Percentiles rank a stretch among this genome's conserved stretches.
These are phyloP conservation scores for Xenopus borealis DNA, from an alignment of 2,113 vertebrate genomes.

Conservation along the genomic window DNA sequence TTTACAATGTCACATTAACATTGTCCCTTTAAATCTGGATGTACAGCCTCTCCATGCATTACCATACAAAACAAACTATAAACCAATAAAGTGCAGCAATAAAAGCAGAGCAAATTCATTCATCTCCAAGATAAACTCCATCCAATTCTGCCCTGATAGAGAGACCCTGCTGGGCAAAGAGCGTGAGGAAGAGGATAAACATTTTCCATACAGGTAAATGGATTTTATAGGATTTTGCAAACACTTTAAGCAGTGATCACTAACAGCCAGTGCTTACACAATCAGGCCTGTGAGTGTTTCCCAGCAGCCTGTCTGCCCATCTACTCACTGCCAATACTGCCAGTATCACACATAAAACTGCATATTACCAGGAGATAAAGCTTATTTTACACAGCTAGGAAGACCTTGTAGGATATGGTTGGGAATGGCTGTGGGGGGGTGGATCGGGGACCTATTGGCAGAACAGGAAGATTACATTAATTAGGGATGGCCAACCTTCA, in stretches of 20 bases:
- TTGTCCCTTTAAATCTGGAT: constrained; percentile 17
- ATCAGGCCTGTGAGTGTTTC: background rate
- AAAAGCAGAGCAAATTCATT: constrained; percentile 69
- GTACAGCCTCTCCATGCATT: constrained; percentile 21
- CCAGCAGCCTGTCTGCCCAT: background rate
- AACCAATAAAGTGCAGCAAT: constrained; percentile 64
- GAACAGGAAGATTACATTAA: too few species aligned
- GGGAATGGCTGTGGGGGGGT: too few species aligned
- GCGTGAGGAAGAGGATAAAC: constrained; percentile 57
- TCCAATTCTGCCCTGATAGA: constrained; percentile 66
- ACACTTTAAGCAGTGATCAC: constrained; percentile 61
- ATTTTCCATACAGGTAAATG: constrained; percentile 67
- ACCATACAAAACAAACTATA: constrained; percentile 18
- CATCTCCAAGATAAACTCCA: constrained; percentile 63
- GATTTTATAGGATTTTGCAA: constrained; percentile 70
- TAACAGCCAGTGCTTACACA: background rate
- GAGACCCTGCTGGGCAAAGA: constrained; percentile 51
- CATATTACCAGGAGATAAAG: too few species aligned
- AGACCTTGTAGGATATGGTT: too few species aligned
- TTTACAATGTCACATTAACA: background rate
- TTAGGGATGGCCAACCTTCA: too few species aligned
- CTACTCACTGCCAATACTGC: too few species aligned
- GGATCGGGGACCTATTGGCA: too few species aligned
- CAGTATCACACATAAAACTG: too few species aligned
- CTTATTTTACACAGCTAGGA: too few species aligned